Evolutionary conservation across 2,113 vertebrate species (phyloP).

Genomic region (Pavo muticus): DNA sequence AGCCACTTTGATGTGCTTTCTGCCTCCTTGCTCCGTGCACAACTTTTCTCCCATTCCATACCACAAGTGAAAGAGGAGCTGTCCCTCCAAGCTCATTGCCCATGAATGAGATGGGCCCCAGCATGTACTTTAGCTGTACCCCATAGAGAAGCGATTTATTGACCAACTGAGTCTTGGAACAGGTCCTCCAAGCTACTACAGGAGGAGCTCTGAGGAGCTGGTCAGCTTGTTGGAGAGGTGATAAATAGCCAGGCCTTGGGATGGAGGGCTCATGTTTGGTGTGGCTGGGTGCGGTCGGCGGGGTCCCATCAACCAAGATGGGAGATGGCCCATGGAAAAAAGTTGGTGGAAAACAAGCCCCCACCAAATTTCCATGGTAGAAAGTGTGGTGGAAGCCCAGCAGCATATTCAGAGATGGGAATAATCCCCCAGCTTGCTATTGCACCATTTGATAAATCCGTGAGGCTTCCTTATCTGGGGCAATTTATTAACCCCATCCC

Average conservation of each 20-base stretch:
- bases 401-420: neutral
- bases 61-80: neutral
- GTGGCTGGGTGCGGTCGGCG: neutral
- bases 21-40: neutral
- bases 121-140: neutral
- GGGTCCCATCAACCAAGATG: neutral
- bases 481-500: neutral
- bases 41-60: neutral
- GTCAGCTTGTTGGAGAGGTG: neutral
- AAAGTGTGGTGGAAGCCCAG: neutral
- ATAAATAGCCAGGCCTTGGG: neutral
- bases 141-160: neutral
- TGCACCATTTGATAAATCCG: neutral
- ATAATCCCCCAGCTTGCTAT: neutral
- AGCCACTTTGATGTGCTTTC: neutral
- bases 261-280: neutral
- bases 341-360: neutral
- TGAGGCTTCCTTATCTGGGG: neutral
- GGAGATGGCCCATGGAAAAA: neutral
- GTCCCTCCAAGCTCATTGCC: neutral
- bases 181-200: neutral
- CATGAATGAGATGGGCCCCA: neutral
- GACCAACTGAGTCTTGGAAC: neutral
- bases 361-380: neutral
- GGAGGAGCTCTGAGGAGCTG: neutral